phyloP scores from a whole-genome alignment of 30 jellyfish, hydroid and myxozoan genomes.

The Turritopsis rubra region DNA sequence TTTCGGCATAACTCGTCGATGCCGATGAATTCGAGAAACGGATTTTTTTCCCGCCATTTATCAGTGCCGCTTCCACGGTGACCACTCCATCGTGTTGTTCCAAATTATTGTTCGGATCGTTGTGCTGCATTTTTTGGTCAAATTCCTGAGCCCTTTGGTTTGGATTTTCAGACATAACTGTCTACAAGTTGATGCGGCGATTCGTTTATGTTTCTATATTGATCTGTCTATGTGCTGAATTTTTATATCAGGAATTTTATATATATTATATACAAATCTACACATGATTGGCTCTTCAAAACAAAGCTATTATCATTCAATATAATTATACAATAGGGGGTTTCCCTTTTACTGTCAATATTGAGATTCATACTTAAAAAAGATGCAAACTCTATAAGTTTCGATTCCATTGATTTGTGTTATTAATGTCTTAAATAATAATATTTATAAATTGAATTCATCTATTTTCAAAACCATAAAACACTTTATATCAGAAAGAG shows the following conservation, averaged over 20 bases:
- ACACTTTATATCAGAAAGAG: too few relatives aligned
- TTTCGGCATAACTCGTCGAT: neutral
- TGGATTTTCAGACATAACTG: neutral
- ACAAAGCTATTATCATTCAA: neutral
- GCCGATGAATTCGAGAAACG: neutral
- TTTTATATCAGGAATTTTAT: too few relatives aligned
- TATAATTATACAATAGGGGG: neutral
- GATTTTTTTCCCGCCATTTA: neutral
- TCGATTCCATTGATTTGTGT: too few relatives aligned
- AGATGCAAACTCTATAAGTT: too few relatives aligned
- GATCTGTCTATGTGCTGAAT: too few relatives aligned
- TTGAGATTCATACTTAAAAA: too few relatives aligned
- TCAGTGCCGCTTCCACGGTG: neutral
- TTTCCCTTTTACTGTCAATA: neutral
- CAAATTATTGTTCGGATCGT: neutral
- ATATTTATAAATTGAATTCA: too few relatives aligned
- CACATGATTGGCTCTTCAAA: neutral
- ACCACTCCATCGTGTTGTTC: neutral
- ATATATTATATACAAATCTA: too few relatives aligned
- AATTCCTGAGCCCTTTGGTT: neutral
- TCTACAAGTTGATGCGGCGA: neutral
- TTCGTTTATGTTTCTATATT: too few relatives aligned
- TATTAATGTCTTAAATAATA: too few relatives aligned
- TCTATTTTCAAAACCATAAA: too few relatives aligned
- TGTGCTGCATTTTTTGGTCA: neutral